Evolutionary conservation across 1,140 invertebrate species (phyloP).

Genomic region (Pachyrhynchus sulphureomaculatus): DNA sequence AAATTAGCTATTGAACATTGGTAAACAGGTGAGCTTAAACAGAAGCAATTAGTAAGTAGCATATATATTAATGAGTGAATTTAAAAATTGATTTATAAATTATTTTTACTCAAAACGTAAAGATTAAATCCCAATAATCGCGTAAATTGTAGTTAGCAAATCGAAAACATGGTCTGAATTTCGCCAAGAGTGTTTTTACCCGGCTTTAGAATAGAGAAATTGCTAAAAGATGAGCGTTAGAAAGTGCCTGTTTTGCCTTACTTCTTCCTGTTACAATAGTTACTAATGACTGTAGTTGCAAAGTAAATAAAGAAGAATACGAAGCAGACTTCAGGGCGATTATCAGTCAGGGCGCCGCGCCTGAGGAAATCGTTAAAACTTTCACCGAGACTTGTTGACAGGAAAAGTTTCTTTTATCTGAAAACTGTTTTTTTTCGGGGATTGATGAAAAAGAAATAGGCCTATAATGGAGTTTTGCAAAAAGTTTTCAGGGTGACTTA

Average conservation of each 20-base stretch:
- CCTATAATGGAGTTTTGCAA: background rate
- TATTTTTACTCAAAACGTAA: no score
- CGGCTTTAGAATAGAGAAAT: background rate
- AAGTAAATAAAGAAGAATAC: conserved; percentile 34
- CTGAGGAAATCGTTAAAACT: conserved; percentile 34
- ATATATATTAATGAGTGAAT: no score
- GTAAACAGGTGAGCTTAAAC: no score
- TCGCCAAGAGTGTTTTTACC: conserved; percentile 20
- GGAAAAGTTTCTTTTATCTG: background rate
- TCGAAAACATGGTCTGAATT: background rate
- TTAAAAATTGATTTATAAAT: no score
- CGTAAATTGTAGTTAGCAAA: background rate
- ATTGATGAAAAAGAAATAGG: background rate
- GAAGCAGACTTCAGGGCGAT: conserved; percentile 22
- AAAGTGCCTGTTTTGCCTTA: conserved; percentile 28
- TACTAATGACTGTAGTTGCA: conserved; percentile 34
- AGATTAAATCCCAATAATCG: conserved; percentile 1
- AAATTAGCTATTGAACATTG: no score
- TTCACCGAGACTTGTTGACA: conserved; percentile 31
- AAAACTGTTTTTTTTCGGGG: background rate
- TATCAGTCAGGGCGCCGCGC: conserved; percentile 24
- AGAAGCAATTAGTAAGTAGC: no score
- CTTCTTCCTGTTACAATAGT: conserved; percentile 35
- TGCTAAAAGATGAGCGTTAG: conserved; percentile 1
- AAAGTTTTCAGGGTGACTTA: no score